These are phyloP conservation scores for Crotophaga sulcirostris DNA, from an alignment of 2,113 vertebrate genomes.

Conservation along the genomic window DNA sequence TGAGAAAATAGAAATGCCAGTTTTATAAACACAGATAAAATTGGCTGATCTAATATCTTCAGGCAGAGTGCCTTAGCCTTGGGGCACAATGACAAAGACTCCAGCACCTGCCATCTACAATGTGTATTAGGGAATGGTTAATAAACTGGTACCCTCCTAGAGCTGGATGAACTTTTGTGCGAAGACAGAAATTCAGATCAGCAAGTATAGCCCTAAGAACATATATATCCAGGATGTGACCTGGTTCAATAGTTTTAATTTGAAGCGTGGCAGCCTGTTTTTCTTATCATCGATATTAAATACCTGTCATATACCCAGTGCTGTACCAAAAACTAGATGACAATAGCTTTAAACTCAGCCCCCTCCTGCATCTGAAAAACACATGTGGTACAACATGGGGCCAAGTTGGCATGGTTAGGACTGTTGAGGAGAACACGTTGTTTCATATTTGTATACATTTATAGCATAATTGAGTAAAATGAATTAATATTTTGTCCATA, in stretches of 20 bases:
- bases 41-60: slow-evolving; percentile 30
- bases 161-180: neutral
- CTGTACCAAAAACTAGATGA: neutral
- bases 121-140: slow-evolving; percentile 13
- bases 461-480: neutral
- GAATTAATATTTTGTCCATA: neutral
- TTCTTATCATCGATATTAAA: neutral
- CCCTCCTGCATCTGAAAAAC: neutral
- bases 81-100: slow-evolving; percentile 18
- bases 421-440: neutral
- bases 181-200: neutral
- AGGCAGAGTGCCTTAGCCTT: slow-evolving; percentile 35
- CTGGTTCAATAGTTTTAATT: neutral
- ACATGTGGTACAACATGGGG: neutral
- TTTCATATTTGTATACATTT: neutral
- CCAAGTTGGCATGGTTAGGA: neutral
- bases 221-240: neutral
- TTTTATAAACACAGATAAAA: slow-evolving; percentile 36
- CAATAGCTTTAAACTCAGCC: neutral
- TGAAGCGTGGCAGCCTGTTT: neutral
- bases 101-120: slow-evolving; percentile 7
- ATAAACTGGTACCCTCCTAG: neutral
- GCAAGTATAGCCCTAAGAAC: neutral
- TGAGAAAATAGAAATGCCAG: slow-evolving; percentile 26
- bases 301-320: neutral